Percentiles rank a stretch among this genome's conserved stretches.
Evolutionary conservation across 2,113 vertebrate species (phyloP).

Genomic region (Eleginops maclovinus): DNA sequence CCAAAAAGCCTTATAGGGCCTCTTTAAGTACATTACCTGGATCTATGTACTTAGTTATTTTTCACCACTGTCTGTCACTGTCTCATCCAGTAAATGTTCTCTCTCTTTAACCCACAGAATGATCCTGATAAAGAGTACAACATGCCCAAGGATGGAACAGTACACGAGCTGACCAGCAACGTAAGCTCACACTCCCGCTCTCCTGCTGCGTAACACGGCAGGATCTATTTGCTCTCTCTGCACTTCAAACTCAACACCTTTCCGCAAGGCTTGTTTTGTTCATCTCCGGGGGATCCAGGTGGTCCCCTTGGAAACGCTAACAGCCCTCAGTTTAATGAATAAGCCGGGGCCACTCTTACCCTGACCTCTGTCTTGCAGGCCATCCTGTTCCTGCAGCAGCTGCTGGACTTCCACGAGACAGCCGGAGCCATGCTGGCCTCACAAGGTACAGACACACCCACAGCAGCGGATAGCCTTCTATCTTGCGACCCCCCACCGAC

Average conservation of each 20-base stretch:
- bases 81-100: too few relatives aligned
- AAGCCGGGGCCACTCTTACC: neutral
- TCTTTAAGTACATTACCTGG: too few relatives aligned
- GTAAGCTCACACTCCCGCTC: slow-evolving; percentile 74
- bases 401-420: slow-evolving; percentile 98
- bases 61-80: neutral
- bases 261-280: neutral
- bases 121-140: slow-evolving; percentile 99
- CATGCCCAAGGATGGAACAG: slow-evolving; percentile 98
- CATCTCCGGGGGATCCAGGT: slow-evolving; percentile 6
- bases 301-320: neutral
- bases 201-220: neutral
- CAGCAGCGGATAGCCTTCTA: neutral
- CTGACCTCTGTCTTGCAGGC: slow-evolving; percentile 82
- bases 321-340: neutral
- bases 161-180: slow-evolving; percentile 97
- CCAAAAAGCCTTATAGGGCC: too few relatives aligned
- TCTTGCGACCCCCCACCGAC: too few relatives aligned
- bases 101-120: slow-evolving; percentile 82
- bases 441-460: slow-evolving; percentile 85
- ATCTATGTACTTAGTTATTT: too few relatives aligned
- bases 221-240: slow-evolving; percentile 13
- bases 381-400: slow-evolving; percentile 96
- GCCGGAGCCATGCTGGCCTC: slow-evolving; percentile 98
- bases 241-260: neutral